Base-by-base conservation (phyloP, 2,797 vertebrate genomes). In the Sitta carolinensis region DNA sequence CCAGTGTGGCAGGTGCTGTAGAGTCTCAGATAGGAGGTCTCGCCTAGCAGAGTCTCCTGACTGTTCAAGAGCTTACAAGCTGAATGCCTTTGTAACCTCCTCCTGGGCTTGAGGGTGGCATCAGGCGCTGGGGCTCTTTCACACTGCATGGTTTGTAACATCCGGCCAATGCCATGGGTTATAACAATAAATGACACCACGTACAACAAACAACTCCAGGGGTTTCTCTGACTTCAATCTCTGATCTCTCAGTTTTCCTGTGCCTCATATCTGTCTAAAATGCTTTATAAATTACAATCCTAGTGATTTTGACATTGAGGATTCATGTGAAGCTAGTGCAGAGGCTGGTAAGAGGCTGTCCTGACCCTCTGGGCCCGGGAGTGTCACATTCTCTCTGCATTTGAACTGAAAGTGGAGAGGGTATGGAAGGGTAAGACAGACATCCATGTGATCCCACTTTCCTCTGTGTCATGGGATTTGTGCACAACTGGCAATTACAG, bases 401-500 rank as follows among this genome's bases (percentile, higher is more conserved):
- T 81, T 76, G 59, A 55, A 14, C 40, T 48, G 59, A 79, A 78
- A 93, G 36, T 22, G n/a, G 40, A 87, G 40, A 73, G 36, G 40
- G 19, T 73, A 57, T 2, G 4, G 43, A 63, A 76, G 57, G 40
- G 29, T 92, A 62, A 72, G 62, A 34, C 16, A 88, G 58, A 51
- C 32, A 38, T 26, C 26, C 4, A 0, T 34, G 27, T 30, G 42
- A 48, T 32, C 40, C 4, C 0, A 0, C 11, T 78, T 84, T 59
- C 40, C 29, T 68, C 30, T 67, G n/a, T 45, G 32, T 47, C 50
- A 8, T 9, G 30, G 47, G n/a, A 78, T 88, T 80, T 5, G 9
- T 62, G 34, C 81, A 62, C 58, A 90, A 40, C 19, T 54, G 61
- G 19, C 4, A 19, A 21, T 72, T 87, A 47, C 47, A 82, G 64